Conservation (phyloP, 1,140 invertebrate genomes). For the Drosophila ananassae region DNA sequence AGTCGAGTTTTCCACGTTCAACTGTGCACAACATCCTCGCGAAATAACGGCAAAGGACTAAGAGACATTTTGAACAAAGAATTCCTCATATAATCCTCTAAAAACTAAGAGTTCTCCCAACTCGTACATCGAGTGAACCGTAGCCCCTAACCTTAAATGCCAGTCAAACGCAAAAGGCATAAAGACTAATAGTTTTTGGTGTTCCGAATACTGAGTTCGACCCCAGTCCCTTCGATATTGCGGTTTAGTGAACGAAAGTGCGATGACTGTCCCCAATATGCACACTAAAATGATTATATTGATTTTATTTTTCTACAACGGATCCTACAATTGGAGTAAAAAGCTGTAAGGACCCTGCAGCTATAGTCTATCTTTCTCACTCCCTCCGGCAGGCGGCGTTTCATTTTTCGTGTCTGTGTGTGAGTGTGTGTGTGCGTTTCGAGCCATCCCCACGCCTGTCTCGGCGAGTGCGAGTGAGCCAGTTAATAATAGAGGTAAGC, state of each 20-base stretch:
- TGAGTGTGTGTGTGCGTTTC: slow-evolving; percentile 13
- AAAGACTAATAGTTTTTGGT: slow-evolving; percentile 56
- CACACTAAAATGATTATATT: slow-evolving; percentile 82
- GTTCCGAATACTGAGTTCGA: background rate
- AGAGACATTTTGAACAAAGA: background rate
- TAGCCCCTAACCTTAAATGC: slow-evolving; percentile 58
- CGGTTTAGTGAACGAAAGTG: slow-evolving; percentile 29
- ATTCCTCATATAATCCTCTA: background rate
- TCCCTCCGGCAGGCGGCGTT: slow-evolving; percentile 42
- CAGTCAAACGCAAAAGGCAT: slow-evolving; percentile 73
- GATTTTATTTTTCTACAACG: slow-evolving; percentile 84
- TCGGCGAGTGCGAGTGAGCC: slow-evolving; percentile 10
- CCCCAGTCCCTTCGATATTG: slow-evolving; percentile 1
- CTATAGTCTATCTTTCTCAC: background rate
- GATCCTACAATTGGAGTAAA: slow-evolving; percentile 84
- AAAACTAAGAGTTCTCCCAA: slow-evolving; percentile 8
- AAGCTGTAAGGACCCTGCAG: slow-evolving; percentile 61
- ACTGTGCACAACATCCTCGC: slow-evolving; percentile 25
- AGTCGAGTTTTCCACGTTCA: slow-evolving; percentile 63
- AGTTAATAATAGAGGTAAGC: slow-evolving; percentile 48
- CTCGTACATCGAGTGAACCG: slow-evolving; percentile 3
- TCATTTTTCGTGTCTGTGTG: slow-evolving; percentile 19
- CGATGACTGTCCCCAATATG: slow-evolving; percentile 80
- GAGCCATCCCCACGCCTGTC: slow-evolving; percentile 7
- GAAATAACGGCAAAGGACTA: slow-evolving; percentile 13